Conservation (phyloP, 2,888 invertebrate genomes). For the Geotrupes spiniger region DNA sequence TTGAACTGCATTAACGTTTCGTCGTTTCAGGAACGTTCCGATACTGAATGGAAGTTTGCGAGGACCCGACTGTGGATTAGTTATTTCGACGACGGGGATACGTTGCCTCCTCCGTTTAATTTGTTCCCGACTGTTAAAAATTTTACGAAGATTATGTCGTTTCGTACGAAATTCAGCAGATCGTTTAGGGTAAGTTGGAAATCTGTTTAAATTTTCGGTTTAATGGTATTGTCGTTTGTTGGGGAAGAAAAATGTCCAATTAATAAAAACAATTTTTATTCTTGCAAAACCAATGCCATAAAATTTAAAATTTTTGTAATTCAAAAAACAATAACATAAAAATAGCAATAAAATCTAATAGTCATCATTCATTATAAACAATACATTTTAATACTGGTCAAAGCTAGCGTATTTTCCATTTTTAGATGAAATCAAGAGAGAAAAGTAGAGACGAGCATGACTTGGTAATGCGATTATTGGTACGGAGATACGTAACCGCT, state of each 20-base stretch:
- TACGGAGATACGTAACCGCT: constrained; percentile 78
- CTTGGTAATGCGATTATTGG: constrained; percentile 81
- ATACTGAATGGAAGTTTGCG: constrained; percentile 96
- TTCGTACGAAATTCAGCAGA: neutral
- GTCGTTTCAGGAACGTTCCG: constrained; percentile 75
- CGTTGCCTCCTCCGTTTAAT: constrained; percentile 92
- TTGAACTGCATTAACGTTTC: neutral
- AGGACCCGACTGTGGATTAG: constrained; percentile 93
- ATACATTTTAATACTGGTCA: too few species aligned
- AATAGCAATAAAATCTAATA: too few species aligned
- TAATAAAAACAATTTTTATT: too few species aligned
- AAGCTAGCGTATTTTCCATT: too few species aligned
- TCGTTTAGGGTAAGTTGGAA: constrained; percentile 1
- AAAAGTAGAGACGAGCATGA: constrained; percentile 73
- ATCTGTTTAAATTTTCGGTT: too few species aligned
- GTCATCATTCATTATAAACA: too few species aligned
- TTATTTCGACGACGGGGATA: constrained; percentile 89
- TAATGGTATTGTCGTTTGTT: too few species aligned
- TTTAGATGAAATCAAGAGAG: constrained; percentile 57
- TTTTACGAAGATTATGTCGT: constrained; percentile 53
- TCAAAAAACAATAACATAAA: too few species aligned
- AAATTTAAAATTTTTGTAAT: too few species aligned
- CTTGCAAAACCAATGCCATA: too few species aligned
- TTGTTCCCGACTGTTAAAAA: constrained; percentile 86
- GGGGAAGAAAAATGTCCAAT: too few species aligned